Evolutionary conservation across 2,888 invertebrate species (phyloP), one percentile per base, ranked within the genome.

Genomic region (Drosophila recens): DNA sequence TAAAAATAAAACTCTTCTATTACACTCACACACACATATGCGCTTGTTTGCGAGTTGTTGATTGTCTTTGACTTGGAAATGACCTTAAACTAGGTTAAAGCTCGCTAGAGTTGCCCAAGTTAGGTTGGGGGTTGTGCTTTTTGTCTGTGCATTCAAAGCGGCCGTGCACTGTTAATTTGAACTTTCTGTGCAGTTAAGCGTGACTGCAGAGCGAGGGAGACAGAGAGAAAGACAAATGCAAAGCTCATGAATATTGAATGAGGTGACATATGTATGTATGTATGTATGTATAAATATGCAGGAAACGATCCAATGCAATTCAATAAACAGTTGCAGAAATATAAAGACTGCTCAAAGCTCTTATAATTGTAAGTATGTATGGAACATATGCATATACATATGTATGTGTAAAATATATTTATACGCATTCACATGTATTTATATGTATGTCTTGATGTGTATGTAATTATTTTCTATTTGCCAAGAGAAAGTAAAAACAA

Each of bases 61-160:
- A 68, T 86, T 87, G 80, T 87, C 82, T 85, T 87, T 80, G 83
- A 81, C 78, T 89, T 73, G 71, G 66, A 78, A 89, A 90, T 91
- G 91, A 91, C 91, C 91, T 91, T 91, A 90, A 91, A 90, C 89
- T 91, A 85, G 91, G 91, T 91, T 91, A 91, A 91, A 91, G 91
- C 90, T 90, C 79, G 82, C 69, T 58, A 78, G 79, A 77, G 82
- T 80, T 85, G 68, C 72, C 80, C 68, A 75, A 64, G 66, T 64
- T 72, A 63, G 36, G 58, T 13, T 48, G 36, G 36, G 46, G 34
- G 45, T 59, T 43, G 65, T 63, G 75, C 63, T 75, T 75, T 65
- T 71, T 11, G 33, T n/a, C 23, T 65, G 48, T 68, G n/a, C n/a
- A n/a, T n/a, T n/a, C n/a, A n/a, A n/a, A n/a, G n/a, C n/a, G n/a